Conservation (phyloP, 2,888 invertebrate species). For the Heliconius charithonia region DNA sequence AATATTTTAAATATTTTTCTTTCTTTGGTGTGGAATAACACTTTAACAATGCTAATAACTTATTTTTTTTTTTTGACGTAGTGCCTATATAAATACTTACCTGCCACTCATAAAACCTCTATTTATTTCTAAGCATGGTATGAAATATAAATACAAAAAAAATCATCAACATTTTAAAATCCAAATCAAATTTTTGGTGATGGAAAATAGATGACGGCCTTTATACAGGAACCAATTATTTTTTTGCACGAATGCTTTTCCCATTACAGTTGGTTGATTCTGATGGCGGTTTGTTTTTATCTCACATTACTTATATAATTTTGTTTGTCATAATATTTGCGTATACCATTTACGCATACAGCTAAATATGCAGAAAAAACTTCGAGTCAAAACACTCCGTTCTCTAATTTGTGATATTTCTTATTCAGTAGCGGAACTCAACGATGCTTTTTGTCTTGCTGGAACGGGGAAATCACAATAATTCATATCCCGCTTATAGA, state of each 20-base stretch:
- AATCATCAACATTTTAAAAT: conserved; percentile 45
- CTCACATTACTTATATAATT: conserved; percentile 56
- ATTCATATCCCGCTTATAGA: too few relatives aligned
- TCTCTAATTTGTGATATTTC: not conserved
- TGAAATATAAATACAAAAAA: conserved; percentile 30
- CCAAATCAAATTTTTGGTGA: conserved; percentile 61
- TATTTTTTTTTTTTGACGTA: not conserved
- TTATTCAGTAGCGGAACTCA: not conserved
- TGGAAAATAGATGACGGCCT: conserved; percentile 65
- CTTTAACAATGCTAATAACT: not conserved
- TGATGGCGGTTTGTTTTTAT: conserved; percentile 64
- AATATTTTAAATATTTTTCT: too few relatives aligned
- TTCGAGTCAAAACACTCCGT: not conserved
- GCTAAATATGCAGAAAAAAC: not conserved
- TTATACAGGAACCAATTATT: conserved; percentile 76
- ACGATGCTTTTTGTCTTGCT: too few relatives aligned
- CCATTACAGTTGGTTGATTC: conserved; percentile 71
- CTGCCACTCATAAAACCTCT: not conserved
- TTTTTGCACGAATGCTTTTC: conserved; percentile 73
- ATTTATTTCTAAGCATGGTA: not conserved
- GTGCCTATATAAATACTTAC: not conserved
- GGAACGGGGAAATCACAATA: too few relatives aligned
- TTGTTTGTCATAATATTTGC: not conserved
- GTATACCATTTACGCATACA: not conserved
- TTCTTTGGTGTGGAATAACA: too few relatives aligned